Evolutionary conservation across 2,113 vertebrate genomes (phyloP), one percentile per base, ranked within the genome.

Genomic region (Jacana jacana): DNA sequence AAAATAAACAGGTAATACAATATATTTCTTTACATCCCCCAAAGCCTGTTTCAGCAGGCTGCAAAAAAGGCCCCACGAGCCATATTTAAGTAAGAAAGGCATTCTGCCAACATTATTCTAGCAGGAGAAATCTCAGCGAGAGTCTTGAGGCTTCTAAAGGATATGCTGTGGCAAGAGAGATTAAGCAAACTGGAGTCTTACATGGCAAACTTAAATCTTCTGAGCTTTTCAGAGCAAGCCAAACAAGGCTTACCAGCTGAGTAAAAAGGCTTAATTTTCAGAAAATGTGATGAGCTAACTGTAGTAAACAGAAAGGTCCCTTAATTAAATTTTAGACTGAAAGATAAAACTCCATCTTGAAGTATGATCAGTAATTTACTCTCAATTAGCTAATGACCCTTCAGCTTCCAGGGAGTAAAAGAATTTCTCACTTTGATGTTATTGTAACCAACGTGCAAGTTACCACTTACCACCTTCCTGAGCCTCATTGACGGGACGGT

Each of bases 1-100:
- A 84, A 92, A 93, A 92, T 92, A 91, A 97, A 93, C 93, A 97
- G 81, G 71, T 96, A 92, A 95, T 92, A 88, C 78, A 96, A 92
- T 93, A 76, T 96, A 95, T 92, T 94, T 96, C 82, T 94, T 85
- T 93, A 94, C 94, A 88, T 96, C 70, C 92, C 87, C 92, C 7
- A 1, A 86, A 95, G 82, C 66, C 84, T 91, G 73, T 92, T 96
- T 71, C 81, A 96, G 91, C 86, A 96, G 81, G 76, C 92, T 92
- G 76, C 88, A 95, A 75, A 87, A 91, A 52, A 91, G 83, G 77
- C 78, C 95, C 85, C 88, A 17, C 9, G 96, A 94, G 95, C 80
- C 84, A 23, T 16, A 55, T 95, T 96, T 89, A 78, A 97, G 91
- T 55, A 64, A 89, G 88, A 61, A 81, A 76, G 96, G 95, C 86